Conservation (phyloP, 2,888 invertebrate species). For the Ischnus inquisitorius region DNA sequence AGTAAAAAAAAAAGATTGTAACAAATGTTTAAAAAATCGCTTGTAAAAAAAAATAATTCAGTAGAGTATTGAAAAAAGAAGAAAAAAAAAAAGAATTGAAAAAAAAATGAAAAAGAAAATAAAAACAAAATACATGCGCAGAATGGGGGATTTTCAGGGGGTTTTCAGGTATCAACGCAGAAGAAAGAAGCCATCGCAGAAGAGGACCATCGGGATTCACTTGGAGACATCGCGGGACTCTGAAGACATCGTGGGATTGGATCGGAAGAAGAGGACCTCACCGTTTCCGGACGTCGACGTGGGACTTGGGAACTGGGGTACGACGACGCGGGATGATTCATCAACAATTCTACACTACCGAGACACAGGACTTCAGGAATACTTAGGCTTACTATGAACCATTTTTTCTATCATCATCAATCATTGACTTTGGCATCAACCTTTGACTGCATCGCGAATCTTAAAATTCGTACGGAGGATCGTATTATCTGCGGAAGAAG, state of each 20-base stretch:
- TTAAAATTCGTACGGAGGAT: slow-evolving; percentile 5
- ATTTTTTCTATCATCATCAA: slow-evolving; percentile 35
- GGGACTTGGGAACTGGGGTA: slow-evolving; percentile 35
- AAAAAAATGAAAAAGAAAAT: slow-evolving; percentile 36
- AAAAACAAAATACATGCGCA: slow-evolving; percentile 48
- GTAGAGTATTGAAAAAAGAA: slow-evolving; percentile 11
- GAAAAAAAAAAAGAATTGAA: slow-evolving; percentile 3
- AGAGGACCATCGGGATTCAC: slow-evolving; percentile 57
- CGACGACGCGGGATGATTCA: slow-evolving; percentile 29
- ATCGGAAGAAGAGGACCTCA: slow-evolving; percentile 5
- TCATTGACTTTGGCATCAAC: slow-evolving; percentile 7
- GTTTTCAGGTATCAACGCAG: slow-evolving; percentile 63
- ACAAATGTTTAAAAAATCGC: slow-evolving; percentile 19
- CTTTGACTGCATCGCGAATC: slow-evolving; percentile 13
- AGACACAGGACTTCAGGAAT: slow-evolving; percentile 3
- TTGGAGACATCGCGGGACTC: slow-evolving; percentile 28
- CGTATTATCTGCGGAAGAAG: neutral
- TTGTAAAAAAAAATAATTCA: slow-evolving; percentile 33
- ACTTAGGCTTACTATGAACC: slow-evolving; percentile 7
- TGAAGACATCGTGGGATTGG: slow-evolving; percentile 36
- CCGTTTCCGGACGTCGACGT: slow-evolving; percentile 28
- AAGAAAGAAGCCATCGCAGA: slow-evolving; percentile 71
- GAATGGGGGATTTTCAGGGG: slow-evolving; percentile 60
- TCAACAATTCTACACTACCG: neutral
- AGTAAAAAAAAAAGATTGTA: slow-evolving; percentile 45